Evolutionary conservation across 1,140 invertebrate species (phyloP), one percentile per base, ranked within the genome.

Genomic region (Hyposmocoma kahamanoa): DNA sequence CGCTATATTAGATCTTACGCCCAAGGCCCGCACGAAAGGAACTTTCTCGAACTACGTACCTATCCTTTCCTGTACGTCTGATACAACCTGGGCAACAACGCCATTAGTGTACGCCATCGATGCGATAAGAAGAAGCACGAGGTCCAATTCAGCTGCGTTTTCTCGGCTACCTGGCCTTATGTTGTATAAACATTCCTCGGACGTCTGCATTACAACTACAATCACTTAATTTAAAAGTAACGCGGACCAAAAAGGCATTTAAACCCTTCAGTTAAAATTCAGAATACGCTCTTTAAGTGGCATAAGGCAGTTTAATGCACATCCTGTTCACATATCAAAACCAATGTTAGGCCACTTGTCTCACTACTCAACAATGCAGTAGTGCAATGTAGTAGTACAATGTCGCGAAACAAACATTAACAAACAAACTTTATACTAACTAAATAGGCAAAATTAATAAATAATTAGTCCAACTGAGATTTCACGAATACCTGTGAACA

Each of bases 391-490:
- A 54, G 15, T 36, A 36, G 11, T 39, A 58, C 21, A 55, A 59
- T 56, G 53, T 68, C 58, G n/a, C n/a, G n/a, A n/a, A n/a, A n/a
- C 49, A 55, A 36, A 60, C 54, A 50, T 60, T 58, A 78, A 78
- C 68, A 76, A 39, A 48, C 13, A 50, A 64, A 73, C 58, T 66
- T 67, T 52, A 61, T 71, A 62, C 51, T 62, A 69, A 66, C 60
- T 73, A 72, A 61, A 39, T 50, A 50, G 22, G 32, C 64, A 69
- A 71, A 76, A 67, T 62, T 67, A 76, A 78, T 71, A 79, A 83
- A 77, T 77, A 71, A 65, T 75, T 68, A 67, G 70, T 69, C 70
- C 64, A 71, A 66, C 47, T 72, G 72, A 74, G 70, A 78, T 73
- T 73, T 67, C 62, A 57, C 49, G 54, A 55, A 52, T 55, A 70